phyloP scores from a whole-genome alignment of 1,140 invertebrate genomes.

The Sitophilus oryzae region DNA sequence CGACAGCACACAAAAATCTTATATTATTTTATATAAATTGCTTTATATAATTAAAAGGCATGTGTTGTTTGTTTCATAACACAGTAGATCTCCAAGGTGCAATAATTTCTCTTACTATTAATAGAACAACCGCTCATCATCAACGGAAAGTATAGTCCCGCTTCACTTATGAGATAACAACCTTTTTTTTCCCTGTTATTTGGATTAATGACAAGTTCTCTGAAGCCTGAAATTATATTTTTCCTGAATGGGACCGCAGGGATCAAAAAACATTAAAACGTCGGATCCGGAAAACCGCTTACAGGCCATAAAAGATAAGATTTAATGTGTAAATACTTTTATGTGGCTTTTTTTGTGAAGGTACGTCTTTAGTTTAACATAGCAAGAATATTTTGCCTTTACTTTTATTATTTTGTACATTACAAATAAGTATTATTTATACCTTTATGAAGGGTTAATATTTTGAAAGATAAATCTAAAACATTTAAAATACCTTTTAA shows the following conservation, averaged over 20 bases:
- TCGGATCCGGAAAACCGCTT: background rate
- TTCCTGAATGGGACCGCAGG: background rate
- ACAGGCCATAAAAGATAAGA: background rate
- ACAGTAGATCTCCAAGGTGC: background rate
- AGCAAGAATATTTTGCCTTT: too few relatives aligned
- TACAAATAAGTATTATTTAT: too few relatives aligned
- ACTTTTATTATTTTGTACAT: too few relatives aligned
- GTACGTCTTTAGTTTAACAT: background rate
- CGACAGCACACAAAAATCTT: too few relatives aligned
- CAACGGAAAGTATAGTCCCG: background rate
- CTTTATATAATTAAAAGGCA: too few relatives aligned
- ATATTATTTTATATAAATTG: too few relatives aligned
- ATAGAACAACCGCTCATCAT: background rate
- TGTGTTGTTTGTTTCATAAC: too few relatives aligned
- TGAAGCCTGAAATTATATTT: background rate
- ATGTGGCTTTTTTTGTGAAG: background rate
- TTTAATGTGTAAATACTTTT: background rate
- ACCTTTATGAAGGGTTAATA: too few relatives aligned
- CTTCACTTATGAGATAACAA: background rate
- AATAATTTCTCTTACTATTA: background rate
- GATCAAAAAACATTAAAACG: background rate
- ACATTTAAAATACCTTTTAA: too few relatives aligned
- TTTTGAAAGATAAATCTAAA: too few relatives aligned
- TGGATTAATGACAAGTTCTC: background rate
- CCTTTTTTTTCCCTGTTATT: background rate